These are phyloP conservation scores for Helobdella robusta DNA, from an alignment of 2,888 invertebrate species.

Conservation along the genomic window DNA sequence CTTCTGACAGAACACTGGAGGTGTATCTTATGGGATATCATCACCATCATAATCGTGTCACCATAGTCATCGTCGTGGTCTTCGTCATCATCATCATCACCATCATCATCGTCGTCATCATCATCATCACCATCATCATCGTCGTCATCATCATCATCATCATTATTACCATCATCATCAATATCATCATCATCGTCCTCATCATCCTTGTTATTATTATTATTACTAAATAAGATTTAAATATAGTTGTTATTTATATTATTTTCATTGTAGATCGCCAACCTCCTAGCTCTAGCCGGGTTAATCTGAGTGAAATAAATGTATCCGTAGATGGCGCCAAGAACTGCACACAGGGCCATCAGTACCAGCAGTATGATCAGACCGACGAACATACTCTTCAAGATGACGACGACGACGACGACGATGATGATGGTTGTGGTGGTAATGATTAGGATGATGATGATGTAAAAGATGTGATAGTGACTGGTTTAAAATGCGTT, in stretches of 20 bases:
- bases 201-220: conserved; percentile 16
- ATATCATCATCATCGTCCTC: conserved; percentile 18
- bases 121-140: conserved; percentile 17
- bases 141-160: conserved; percentile 7
- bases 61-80: neutral
- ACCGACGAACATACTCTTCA: conserved; percentile 19
- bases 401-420: neutral
- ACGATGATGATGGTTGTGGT: neutral
- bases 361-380: conserved; percentile 20
- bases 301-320: conserved; percentile 25
- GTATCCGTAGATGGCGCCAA: conserved; percentile 20
- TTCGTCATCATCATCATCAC: neutral
- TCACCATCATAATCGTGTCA: neutral
- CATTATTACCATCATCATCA: conserved; percentile 12
- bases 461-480: neutral
- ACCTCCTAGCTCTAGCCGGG: conserved; percentile 19
- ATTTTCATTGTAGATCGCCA: neutral
- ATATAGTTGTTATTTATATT: neutral
- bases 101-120: conserved; percentile 20
- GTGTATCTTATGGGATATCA: neutral
- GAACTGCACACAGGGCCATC: conserved; percentile 23
- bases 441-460: conserved; percentile 1
- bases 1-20: conserved; percentile 12
- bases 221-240: neutral
- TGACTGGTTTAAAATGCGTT: no score